Percentiles rank a stretch among this genome's conserved stretches.
Evolutionary conservation across 2,797 vertebrate species (phyloP).

Genomic region (Danio aesculapii): DNA sequence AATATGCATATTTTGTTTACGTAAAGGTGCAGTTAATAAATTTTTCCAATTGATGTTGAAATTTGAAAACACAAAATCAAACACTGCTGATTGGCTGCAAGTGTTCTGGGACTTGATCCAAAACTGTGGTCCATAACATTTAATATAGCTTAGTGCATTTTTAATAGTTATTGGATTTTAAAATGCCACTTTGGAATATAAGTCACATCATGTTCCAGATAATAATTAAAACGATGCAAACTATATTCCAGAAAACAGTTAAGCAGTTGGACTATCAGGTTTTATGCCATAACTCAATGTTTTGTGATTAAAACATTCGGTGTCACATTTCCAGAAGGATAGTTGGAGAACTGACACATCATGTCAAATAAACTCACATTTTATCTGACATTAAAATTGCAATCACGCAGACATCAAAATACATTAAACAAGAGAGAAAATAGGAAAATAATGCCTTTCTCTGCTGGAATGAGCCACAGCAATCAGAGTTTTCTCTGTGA

Average conservation of each 20-base stretch:
- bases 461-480: slow-evolving; percentile 20
- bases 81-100: too few species aligned
- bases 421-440: slow-evolving; percentile 14
- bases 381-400: background rate
- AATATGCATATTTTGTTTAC: too few species aligned
- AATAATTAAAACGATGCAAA: too few species aligned
- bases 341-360: background rate
- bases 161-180: too few species aligned
- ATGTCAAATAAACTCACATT: slow-evolving; percentile 19
- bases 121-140: too few species aligned
- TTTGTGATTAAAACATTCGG: slow-evolving; percentile 3
- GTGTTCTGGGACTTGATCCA: too few species aligned
- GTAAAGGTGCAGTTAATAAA: too few species aligned
- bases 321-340: background rate
- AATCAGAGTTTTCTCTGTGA: slow-evolving; percentile 26
- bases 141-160: too few species aligned
- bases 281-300: background rate
- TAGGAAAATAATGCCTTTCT: slow-evolving; percentile 16
- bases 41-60: too few species aligned
- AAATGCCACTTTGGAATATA: too few species aligned
- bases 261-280: background rate
- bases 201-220: too few species aligned
- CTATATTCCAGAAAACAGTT: background rate
- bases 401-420: background rate
- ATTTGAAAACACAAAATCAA: too few species aligned